Base-by-base conservation (phyloP, 1,140 invertebrate species). In the Drosophila tropicalis region DNA sequence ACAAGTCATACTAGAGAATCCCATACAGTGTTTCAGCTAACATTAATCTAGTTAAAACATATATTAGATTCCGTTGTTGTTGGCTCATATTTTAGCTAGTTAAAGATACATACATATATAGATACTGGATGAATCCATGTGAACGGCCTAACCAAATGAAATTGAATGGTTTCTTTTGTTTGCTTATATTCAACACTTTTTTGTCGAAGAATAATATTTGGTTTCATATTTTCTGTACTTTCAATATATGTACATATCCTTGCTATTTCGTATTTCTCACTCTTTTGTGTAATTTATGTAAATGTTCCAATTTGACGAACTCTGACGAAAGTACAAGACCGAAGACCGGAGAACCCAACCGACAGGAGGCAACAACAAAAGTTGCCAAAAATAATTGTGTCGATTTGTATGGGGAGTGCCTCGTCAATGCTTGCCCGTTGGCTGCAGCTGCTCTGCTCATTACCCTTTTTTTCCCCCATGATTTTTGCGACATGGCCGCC, bases 321-420 rank as follows among this genome's bases (percentile, higher is more conserved):
- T 76, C 44, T 10, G 36, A 39, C 36, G 12, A 13, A 39, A 29
- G 29, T 29, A 29, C 5, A 25, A 62, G 29, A 17, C 62, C 65
- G 55, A 5, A 29, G 29, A n/a, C 19, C 22, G n/a, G 13, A 19
- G 10, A 29, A 39, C 36, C 36, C 36, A 39, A 39, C 36, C 36
- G 36, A 39, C 36, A 39, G 39, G 44, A 36, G 12, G 12, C 47
- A 22, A 51, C 19, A 51, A 51, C 44, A 51, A 51, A 51, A 51
- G 17, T 57, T 62, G 54, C 62, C 71, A 39, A 86, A 29, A 86
- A 87, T 86, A 87, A 86, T 86, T 87, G 70, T 75, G 83, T 87
- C 76, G 79, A 86, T 86, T 86, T 87, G 57, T 68, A 79, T 76
- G 82, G 44, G 44, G 9, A 12, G 17, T 47, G 60, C 67, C 60